Percentiles rank a stretch among this genome's conserved stretches.
Evolutionary conservation across 2,888 invertebrate genomes (phyloP).

Genomic region (Cheilosia grossa): DNA sequence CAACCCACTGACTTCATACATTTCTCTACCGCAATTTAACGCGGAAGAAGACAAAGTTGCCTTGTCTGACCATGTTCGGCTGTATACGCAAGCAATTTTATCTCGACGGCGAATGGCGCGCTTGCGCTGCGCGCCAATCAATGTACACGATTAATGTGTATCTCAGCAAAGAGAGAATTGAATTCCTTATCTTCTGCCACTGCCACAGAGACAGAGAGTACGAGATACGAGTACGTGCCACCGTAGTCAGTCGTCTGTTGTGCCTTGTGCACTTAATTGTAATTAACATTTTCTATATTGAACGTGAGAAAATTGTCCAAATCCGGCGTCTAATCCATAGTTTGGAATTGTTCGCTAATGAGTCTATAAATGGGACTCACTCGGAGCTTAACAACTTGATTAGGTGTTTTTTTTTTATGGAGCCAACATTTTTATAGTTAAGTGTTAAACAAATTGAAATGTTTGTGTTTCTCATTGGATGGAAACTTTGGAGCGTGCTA

Average conservation of each 20-base stretch:
- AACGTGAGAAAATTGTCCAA: slow-evolving; percentile 57
- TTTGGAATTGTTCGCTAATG: slow-evolving; percentile 11
- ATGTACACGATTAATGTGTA: slow-evolving; percentile 31
- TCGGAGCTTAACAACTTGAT: slow-evolving; percentile 33
- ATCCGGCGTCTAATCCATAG: slow-evolving; percentile 33
- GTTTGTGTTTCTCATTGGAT: background rate
- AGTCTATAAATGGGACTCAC: slow-evolving; percentile 14
- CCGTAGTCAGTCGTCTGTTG: background rate
- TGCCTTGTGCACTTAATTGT: background rate
- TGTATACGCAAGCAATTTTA: slow-evolving; percentile 33
- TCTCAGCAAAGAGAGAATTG: slow-evolving; percentile 19
- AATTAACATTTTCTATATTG: slow-evolving; percentile 52
- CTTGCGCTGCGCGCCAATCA: slow-evolving; percentile 40
- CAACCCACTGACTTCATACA: slow-evolving; percentile 18
- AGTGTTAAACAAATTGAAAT: slow-evolving; percentile 23
- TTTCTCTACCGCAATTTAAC: slow-evolving; percentile 14
- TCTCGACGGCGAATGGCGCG: slow-evolving; percentile 7
- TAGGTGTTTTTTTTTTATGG: slow-evolving; percentile 15
- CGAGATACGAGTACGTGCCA: slow-evolving; percentile 6
- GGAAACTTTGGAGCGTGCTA: slow-evolving; percentile 14
- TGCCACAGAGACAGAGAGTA: background rate
- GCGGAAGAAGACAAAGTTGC: slow-evolving; percentile 53
- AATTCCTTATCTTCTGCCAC: slow-evolving; percentile 16
- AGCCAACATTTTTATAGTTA: slow-evolving; percentile 8
- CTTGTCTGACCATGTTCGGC: slow-evolving; percentile 52